These are phyloP conservation scores for Thunnus albacares DNA, from an alignment of 2,797 vertebrate species.

Conservation along the genomic window DNA sequence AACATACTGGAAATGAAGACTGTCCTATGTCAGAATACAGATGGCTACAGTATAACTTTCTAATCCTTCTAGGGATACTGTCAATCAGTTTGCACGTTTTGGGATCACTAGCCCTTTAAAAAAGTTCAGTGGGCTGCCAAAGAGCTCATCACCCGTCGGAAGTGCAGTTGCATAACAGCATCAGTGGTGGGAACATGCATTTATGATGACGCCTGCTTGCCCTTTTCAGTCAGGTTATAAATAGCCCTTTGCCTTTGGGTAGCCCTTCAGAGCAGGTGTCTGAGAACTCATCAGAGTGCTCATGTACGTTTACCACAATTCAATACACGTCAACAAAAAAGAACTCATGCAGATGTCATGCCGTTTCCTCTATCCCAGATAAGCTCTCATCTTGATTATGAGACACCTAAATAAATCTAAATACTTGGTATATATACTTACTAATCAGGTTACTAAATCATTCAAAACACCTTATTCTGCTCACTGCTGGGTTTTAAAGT, in stretches of 20 bases:
- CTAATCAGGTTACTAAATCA: neutral
- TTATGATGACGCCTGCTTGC: constrained; percentile 57
- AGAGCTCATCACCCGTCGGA: constrained; percentile 41
- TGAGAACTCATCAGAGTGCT: constrained; percentile 24
- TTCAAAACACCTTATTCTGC: neutral
- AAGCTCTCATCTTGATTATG: neutral
- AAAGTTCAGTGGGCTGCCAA: constrained; percentile 14
- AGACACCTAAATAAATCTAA: neutral
- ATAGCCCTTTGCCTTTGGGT: constrained; percentile 58
- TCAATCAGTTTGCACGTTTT: neutral
- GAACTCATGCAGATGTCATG: neutral
- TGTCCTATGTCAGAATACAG: neutral
- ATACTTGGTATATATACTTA: neutral
- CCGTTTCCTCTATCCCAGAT: constrained; percentile 2
- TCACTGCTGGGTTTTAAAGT: constrained; percentile 10
- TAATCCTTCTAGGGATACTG: neutral
- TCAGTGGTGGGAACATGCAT: constrained; percentile 52
- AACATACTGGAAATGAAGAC: no score
- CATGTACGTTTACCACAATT: neutral
- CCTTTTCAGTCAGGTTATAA: constrained; percentile 70
- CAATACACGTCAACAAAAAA: neutral
- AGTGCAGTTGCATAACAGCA: constrained; percentile 53
- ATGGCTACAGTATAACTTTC: neutral
- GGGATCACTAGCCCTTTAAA: constrained; percentile 21
- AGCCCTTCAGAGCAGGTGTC: constrained; percentile 62